Conservation (phyloP, 2,888 invertebrate species). For the Drosophila nigricruria region DNA sequence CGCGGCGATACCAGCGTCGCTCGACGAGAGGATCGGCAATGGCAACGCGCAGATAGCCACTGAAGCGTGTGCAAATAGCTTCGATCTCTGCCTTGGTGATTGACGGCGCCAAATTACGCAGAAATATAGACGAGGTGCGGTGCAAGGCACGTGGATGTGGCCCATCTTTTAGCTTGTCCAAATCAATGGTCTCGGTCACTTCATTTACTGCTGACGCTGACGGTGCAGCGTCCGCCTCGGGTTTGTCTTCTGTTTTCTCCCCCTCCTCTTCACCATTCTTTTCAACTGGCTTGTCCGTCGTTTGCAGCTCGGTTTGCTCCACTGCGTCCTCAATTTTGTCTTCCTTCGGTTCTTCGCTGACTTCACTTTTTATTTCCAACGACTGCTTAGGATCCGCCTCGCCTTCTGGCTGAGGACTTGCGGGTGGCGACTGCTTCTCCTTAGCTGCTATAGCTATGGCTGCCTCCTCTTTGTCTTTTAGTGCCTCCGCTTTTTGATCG, state of each 20-base stretch:
- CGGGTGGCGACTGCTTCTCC: conserved; percentile 22
- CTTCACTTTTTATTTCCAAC: conserved; percentile 46
- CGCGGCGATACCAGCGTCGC: conserved; percentile 97
- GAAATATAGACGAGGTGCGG: conserved; percentile 98
- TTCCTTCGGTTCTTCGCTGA: conserved; percentile 19
- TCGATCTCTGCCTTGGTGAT: conserved; percentile 99
- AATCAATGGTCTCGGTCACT: conserved; percentile 85
- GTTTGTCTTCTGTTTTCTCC: conserved; percentile 13
- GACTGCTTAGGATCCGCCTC: conserved; percentile 28
- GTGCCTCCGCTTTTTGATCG: conserved; percentile 69
- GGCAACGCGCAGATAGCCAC: conserved; percentile 97
- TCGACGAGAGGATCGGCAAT: conserved; percentile 99
- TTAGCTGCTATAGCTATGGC: conserved; percentile 23
- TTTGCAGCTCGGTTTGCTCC: conserved; percentile 76
- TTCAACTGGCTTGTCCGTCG: conserved; percentile 42
- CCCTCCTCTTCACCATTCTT: conserved; percentile 58
- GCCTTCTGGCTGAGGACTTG: conserved; percentile 66
- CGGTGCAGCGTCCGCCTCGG: conserved; percentile 1
- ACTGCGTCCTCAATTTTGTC: conserved; percentile 2
- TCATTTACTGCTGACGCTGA: conserved; percentile 3
- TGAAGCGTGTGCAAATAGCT: conserved; percentile 95
- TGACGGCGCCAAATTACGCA: conserved; percentile 97
- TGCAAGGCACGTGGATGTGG: conserved; percentile 91
- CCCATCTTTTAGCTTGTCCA: conserved; percentile 85
- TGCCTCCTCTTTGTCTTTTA: conserved; percentile 47